These are phyloP conservation scores for Oryzias melastigma DNA, from an alignment of 2,113 vertebrate species.

Conservation along the genomic window DNA sequence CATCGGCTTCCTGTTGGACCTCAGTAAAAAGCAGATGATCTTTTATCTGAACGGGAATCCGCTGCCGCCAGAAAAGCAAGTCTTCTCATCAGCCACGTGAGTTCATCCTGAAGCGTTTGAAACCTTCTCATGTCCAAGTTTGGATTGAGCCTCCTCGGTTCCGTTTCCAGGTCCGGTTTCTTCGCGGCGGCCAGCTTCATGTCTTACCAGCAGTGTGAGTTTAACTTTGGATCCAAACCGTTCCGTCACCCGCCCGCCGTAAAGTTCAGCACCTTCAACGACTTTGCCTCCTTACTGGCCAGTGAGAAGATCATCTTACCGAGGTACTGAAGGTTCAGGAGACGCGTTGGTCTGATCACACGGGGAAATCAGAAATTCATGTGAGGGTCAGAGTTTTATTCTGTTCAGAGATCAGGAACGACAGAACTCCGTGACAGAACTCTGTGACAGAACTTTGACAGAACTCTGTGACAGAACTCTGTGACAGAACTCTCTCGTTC, in stretches of 20 bases:
- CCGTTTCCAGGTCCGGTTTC: conserved; percentile 87
- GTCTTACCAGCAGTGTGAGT: conserved; percentile 99
- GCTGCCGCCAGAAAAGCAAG: conserved; percentile 96
- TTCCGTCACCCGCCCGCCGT: conserved; percentile 92
- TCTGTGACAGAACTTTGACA: too few species aligned
- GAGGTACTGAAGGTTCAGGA: conserved; percentile 75
- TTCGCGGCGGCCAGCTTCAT: conserved; percentile 99
- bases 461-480: too few species aligned
- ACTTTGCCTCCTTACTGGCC: conserved; percentile 89
- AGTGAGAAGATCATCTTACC: conserved; percentile 98
- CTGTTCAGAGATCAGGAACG: neutral
- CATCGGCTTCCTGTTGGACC: conserved; percentile 94
- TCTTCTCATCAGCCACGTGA: conserved; percentile 96
- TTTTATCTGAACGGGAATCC: conserved; percentile 97
- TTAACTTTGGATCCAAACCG: conserved; percentile 97
- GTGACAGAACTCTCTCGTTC: too few species aligned
- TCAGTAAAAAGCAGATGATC: conserved; percentile 98
- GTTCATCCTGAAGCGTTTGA: conserved; percentile 46
- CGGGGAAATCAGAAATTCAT: neutral
- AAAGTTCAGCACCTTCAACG: conserved; percentile 98
- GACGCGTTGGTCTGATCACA: neutral
- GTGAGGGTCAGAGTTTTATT: conserved; percentile 10
- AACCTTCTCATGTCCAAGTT: neutral
- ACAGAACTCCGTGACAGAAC: too few species aligned
- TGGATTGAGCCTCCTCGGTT: neutral